Percentiles rank a stretch among this genome's conserved stretches.
phyloP scores from a whole-genome alignment of 1,140 invertebrate genomes.

The Phthorimaea operculella region DNA sequence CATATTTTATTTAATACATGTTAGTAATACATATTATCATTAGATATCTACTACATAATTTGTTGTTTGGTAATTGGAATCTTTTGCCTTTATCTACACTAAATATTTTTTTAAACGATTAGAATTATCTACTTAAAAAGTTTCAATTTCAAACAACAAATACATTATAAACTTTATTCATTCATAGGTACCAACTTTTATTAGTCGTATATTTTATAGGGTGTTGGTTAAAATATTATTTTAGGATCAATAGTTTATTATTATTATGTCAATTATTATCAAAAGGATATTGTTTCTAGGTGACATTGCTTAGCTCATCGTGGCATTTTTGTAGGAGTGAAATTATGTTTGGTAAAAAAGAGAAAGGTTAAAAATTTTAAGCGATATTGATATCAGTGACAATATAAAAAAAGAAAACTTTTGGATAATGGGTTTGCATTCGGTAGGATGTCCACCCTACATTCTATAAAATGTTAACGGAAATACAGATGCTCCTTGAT shows the following conservation, averaged over 20 bases:
- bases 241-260: neutral
- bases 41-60: too few relatives aligned
- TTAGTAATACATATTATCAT: too few relatives aligned
- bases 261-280: conserved; percentile 4
- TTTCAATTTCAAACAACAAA: conserved; percentile 29
- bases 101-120: too few relatives aligned
- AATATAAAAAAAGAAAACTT: too few relatives aligned
- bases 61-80: too few relatives aligned
- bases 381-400: too few relatives aligned
- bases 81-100: too few relatives aligned
- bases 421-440: neutral
- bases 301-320: neutral
- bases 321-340: neutral
- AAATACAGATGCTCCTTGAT: conserved; percentile 8
- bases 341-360: too few relatives aligned
- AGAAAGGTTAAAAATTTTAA: too few relatives aligned
- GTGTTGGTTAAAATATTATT: conserved; percentile 39
- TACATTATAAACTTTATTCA: conserved; percentile 4
- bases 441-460: neutral
- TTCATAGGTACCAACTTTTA: neutral
- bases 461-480: neutral
- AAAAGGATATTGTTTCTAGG: conserved; percentile 1
- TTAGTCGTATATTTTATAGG: conserved; percentile 23
- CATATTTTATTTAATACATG: neutral
- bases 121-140: too few relatives aligned